A percentile compares a stretch with the other conserved stretches of the same genome.
phyloP scores from a whole-genome alignment of 2,797 vertebrate species.

The Oceanodroma leucorhoa region DNA sequence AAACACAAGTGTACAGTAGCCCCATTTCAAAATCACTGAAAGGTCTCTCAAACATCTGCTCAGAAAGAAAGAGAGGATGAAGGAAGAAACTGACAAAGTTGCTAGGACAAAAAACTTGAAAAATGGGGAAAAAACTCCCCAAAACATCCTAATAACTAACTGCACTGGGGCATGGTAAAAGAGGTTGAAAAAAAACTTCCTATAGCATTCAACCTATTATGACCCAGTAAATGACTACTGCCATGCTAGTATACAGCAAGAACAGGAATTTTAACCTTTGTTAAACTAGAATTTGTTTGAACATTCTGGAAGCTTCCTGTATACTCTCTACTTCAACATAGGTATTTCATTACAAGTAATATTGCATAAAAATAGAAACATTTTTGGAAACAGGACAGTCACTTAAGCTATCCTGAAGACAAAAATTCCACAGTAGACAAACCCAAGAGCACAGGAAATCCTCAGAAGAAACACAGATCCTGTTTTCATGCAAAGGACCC shows the following conservation, averaged over 20 bases:
- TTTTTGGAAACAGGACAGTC: background rate
- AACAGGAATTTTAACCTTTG: background rate
- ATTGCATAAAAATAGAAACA: background rate
- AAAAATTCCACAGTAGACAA: background rate
- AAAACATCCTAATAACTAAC: background rate
- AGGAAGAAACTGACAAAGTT: background rate
- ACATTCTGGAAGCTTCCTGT: background rate
- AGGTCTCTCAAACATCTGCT: background rate
- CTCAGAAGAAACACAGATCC: background rate
- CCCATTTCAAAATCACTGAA: background rate
- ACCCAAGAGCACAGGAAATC: conserved; percentile 14
- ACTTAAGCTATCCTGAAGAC: background rate
- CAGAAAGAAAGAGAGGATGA: background rate
- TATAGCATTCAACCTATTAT: background rate
- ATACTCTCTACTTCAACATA: background rate
- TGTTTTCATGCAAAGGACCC: background rate
- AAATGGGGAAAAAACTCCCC: background rate
- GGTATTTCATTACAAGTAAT: background rate
- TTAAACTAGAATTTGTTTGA: background rate
- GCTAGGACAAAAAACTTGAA: background rate
- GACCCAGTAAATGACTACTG: background rate
- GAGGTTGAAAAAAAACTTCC: background rate
- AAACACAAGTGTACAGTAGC: background rate
- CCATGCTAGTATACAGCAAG: background rate
- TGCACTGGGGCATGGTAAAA: background rate